These are phyloP conservation scores for Drosophila kanekoi DNA, from an alignment of 2,888 invertebrate species.

Conservation along the genomic window DNA sequence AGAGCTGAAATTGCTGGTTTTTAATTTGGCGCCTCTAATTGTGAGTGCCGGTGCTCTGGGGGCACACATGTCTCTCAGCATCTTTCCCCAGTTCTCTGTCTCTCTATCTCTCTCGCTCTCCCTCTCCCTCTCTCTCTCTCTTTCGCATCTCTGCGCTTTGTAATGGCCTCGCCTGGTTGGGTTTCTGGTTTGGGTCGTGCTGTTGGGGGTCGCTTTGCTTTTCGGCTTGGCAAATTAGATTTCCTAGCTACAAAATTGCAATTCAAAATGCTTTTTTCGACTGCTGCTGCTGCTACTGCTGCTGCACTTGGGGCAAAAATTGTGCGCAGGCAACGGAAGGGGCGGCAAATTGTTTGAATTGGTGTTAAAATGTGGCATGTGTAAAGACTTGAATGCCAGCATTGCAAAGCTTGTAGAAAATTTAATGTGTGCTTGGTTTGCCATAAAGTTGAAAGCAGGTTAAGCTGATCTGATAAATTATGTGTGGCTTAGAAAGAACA, in stretches of 20 bases:
- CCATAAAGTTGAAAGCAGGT: background rate
- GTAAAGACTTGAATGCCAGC: slow-evolving; percentile 1
- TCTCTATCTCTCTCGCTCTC: background rate
- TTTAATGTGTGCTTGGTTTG: background rate
- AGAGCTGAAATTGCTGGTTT: slow-evolving; percentile 51
- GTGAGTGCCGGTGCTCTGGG: slow-evolving; percentile 53
- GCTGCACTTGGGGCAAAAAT: slow-evolving; percentile 10
- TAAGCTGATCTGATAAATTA: background rate
- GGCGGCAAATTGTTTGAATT: slow-evolving; percentile 29
- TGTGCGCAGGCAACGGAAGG: slow-evolving; percentile 4
- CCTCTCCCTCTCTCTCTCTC: background rate
- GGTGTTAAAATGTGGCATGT: slow-evolving; percentile 37
- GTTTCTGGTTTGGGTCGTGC: slow-evolving; percentile 2
- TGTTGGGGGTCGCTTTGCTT: slow-evolving; percentile 39
- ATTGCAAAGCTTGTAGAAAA: background rate
- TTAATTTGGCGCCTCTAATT: slow-evolving; percentile 65
- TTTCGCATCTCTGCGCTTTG: slow-evolving; percentile 8
- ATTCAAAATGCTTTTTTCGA: slow-evolving; percentile 60
- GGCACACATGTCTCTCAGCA: slow-evolving; percentile 26
- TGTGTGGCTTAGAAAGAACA: no score
- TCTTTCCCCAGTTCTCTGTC: background rate
- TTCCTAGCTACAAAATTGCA: slow-evolving; percentile 68
- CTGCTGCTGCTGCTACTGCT: slow-evolving; percentile 22
- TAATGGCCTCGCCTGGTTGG: slow-evolving; percentile 15
- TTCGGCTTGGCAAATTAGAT: slow-evolving; percentile 65